Evolutionary conservation across 1,140 invertebrate genomes (phyloP), one percentile per base, ranked within the genome.

Genomic region (Macrocentrus cingulum): DNA sequence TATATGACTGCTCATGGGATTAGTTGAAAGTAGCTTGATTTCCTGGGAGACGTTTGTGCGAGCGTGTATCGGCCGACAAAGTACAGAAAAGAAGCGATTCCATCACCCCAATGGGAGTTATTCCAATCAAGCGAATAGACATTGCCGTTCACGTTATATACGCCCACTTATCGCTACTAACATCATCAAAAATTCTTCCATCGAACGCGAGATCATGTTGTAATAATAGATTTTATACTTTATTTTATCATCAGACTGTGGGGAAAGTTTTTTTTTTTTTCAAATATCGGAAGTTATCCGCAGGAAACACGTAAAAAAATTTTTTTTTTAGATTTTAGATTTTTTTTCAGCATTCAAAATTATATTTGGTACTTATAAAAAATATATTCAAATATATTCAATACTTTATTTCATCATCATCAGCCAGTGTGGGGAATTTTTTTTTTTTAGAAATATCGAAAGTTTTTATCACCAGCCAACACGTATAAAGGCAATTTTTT

Each of bases 101-200:
- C 49, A 19, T 51, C 20, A n/a, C n/a, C 42, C 55, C 51, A 39
- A 58, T 25, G 56, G 56, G 45, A 56, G 52, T 53, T 62, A 59
- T 62, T 62, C 60, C 60, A 62, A 62, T 62, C 60, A 59, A 50
- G 32, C 51, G 29, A 41, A 62, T 62, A 59, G 57, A 62, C 53
- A 45, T 62, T 41, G 23, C 32, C 29, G 20, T 44, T 45, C 39
- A 54, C 49, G 54, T 49, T 44, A 62, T 44, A 23, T 37, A 56
- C 54, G 18, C 36, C 53, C 32, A 25, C 22, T 52, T 49, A 52
- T 61, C 41, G 23, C 48, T 57, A 46, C 37, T 32, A 34, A 37
- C 19, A n/a, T 18, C 15, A 51, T 51, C 49, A 51, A 51, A 34
- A 34, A 34, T 34, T 34, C 11, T 34, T 7, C 29, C 6, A 11